Base-by-base conservation (phyloP, 1,140 invertebrate species). In the Pogonomyrmex californicus region DNA sequence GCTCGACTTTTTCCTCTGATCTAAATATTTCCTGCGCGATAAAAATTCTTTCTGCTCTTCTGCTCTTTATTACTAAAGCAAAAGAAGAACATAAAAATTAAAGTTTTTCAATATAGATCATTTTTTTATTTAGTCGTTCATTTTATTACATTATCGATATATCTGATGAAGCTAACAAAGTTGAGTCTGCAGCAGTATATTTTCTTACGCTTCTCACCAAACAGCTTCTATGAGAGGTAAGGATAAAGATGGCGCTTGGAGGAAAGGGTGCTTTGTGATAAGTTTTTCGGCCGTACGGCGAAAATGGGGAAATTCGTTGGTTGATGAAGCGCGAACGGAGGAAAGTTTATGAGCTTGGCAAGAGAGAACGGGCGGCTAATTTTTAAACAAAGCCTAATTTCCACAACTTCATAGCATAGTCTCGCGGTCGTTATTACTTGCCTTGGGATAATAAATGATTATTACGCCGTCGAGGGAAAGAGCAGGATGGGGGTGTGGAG, bases 311-410 rank as follows among this genome's bases (percentile, higher is more conserved):
- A 85, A 78, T 54, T 78, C 5, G 58, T 36, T 41, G 73, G 82
- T 38, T 85, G 73, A 87, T 93, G 85, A 85, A 90, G 83, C 60
- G 77, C 60, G 38, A 33, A 9, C 14, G 62, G 47, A 58, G 33
- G 23, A 92, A 93, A 92, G 91, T 93, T 93, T 86, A 92, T 92
- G 73, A 92, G 71, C 23, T 41, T 17, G 62, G 65, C 73, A 36
- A 47, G 58, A 12, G n/a, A 66, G 63, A 41, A 63, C 3, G 75
- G 87, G 86, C 44, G 91, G 93, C 91, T 95, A 94, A 95, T 95
- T 95, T 95, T 95, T 95, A 95, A 95, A 95, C 94, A 95, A 95
- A 95, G 94, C 92, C 92, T 76, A 92, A 91, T 92, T 94, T 93
- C 92, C 91, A 81, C 54, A 92, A 93, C 91, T 95, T 94, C 92